Base-by-base conservation (phyloP, 1,140 invertebrate genomes). In the Condylostylus longicornis region DNA sequence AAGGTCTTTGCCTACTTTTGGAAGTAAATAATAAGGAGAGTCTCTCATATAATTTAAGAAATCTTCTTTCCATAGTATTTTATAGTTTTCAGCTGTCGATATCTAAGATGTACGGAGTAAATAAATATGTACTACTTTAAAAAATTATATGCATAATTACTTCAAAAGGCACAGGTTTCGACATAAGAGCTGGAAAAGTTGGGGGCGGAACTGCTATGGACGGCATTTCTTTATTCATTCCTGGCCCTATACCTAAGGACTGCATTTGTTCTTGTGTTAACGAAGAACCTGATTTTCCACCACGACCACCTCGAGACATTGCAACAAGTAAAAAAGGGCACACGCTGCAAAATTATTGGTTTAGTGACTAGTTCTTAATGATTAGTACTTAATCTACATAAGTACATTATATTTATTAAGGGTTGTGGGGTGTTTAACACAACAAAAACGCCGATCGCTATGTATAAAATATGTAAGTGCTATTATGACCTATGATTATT, bases 141-240 rank as follows among this genome's bases (percentile, higher is more conserved):
- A 20, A n/a, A n/a, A 27, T 4, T 13, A 27, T 27, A 10, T 17
- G 5, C 1, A 3, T 17, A 18, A 30, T 63, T 13, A 68, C 50
- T 12, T 53, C 47, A 3, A 71, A 51, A n/a, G 67, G 53, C 5
- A 72, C 61, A 12, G 78, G 72, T 46, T 74, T 74, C 41, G 68
- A 69, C 10, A 71, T 64, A 14, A 77, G 43, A 0, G 61, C 47
- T 7, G 79, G 79, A 64, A 73, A 85, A 19, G 74, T 60, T 25
- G 72, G 69, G 7, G 79, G 77, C 17, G 79, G 79, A 2, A 72
- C 58, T 13, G 71, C 66, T 3, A 67, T 64, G 15, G 73, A 67
- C 13, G 74, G 45, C 17, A 64, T 47, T 45, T 83, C 79, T 36
- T 68, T 71, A 37, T 66, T 64, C 2, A 63, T 54, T 37, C 76